These are phyloP conservation scores for Brachymystax lenok DNA, from an alignment of 2,797 vertebrate genomes.

Conservation along the genomic window DNA sequence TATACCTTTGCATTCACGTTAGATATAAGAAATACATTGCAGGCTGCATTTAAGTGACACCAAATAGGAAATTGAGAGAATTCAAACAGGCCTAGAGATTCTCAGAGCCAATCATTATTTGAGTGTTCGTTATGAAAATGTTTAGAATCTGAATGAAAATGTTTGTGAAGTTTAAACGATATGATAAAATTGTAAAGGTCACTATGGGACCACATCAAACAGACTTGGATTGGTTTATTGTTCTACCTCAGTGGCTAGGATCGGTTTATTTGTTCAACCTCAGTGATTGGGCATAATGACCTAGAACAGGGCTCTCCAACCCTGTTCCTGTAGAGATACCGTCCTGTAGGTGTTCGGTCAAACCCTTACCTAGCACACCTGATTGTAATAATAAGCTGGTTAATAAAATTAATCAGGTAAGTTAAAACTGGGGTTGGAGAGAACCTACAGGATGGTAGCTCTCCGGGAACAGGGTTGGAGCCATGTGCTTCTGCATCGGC, in stretches of 20 bases:
- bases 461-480: no score
- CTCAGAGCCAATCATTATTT: constrained; percentile 65
- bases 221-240: not conserved
- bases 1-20: constrained; percentile 56
- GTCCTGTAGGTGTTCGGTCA: no score
- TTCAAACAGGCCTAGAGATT: constrained; percentile 59
- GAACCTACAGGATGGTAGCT: no score
- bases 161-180: not conserved
- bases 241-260: not conserved
- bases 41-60: constrained; percentile 63
- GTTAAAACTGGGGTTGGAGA: no score
- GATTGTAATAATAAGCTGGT: no score
- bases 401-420: no score
- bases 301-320: no score
- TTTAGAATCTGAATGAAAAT: constrained; percentile 1
- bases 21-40: constrained; percentile 51
- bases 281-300: no score
- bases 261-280: not conserved
- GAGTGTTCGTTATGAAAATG: constrained; percentile 56
- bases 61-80: constrained; percentile 53
- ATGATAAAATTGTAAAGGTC: not conserved
- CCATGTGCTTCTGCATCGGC: no score
- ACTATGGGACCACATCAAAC: not conserved
- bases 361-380: no score
- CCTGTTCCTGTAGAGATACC: no score